Evolutionary conservation across 1,140 invertebrate genomes (phyloP).

Genomic region (Pogonus chalceus): DNA sequence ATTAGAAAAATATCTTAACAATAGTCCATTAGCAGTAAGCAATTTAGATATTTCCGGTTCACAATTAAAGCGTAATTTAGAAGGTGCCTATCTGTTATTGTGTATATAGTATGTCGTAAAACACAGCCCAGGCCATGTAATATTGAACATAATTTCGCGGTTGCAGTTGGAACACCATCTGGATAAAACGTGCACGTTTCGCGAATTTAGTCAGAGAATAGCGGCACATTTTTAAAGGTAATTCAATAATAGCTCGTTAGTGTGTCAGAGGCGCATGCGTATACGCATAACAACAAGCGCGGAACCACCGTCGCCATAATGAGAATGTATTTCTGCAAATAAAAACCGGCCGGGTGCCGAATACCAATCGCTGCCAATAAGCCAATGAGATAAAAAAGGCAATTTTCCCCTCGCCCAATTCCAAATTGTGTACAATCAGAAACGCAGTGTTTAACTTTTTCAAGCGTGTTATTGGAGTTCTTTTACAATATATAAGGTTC

Average conservation of each 20-base stretch:
- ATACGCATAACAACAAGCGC: background rate
- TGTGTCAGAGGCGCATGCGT: background rate
- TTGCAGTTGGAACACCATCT: too few relatives aligned
- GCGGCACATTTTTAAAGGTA: background rate
- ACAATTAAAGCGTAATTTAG: too few relatives aligned
- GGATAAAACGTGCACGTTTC: background rate
- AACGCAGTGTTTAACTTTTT: slow-evolving; percentile 21
- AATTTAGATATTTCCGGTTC: too few relatives aligned
- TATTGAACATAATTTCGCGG: too few relatives aligned
- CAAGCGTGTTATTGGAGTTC: slow-evolving; percentile 22
- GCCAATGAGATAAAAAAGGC: slow-evolving; percentile 16
- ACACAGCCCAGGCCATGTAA: too few relatives aligned
- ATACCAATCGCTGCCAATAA: slow-evolving; percentile 4
- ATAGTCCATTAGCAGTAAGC: too few relatives aligned
- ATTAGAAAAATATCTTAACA: too few relatives aligned
- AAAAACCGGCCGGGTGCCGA: background rate
- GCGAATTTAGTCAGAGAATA: background rate
- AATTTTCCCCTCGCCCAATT: slow-evolving; percentile 20
- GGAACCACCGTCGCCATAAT: background rate
- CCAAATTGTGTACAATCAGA: slow-evolving; percentile 20
- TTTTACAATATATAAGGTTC: slow-evolving; percentile 10
- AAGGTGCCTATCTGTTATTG: too few relatives aligned
- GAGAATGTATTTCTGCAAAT: slow-evolving; percentile 6
- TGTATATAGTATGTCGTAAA: too few relatives aligned
- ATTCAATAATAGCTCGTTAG: slow-evolving; percentile 5